Base-by-base conservation (phyloP, 2,113 vertebrate species). In the Eptesicus fuscus region DNA sequence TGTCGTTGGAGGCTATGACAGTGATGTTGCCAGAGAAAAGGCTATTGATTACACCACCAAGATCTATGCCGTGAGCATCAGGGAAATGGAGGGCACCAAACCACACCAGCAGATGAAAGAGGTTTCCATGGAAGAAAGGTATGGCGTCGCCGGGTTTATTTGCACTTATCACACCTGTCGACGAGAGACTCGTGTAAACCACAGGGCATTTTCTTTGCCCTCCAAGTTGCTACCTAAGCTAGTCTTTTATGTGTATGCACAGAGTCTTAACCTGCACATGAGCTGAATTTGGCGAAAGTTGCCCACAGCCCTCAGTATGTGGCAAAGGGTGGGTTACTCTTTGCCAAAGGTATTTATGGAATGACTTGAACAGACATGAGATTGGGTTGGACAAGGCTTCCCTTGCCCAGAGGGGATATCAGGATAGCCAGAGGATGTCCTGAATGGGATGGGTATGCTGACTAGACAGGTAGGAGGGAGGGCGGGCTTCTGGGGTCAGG, bases 71-170 rank as follows among this genome's bases (percentile, higher is more conserved):
- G 98, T 99, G 94, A 99, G 99, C 98, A 99, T 99, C 97, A 98
- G 99, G 94, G 99, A 99, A 93, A 99, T 99, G 99, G 98, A 98
- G 42, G 99, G 99, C 88, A 99, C 99, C 93, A 99, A 99, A 89
- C 99, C 99, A 0, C 99, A 99, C 97, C 99, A 99, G 74, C 99
- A 99, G 96, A 98, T 99, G 97, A 99, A 99, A 79, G 99, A 99
- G 90, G 96, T 98, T 30, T 99, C 98, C 0, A 94, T 97, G 93
- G 99, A 99, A 84, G 99, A 99, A 97, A 99, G 99, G 99, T 99
- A 99, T 98, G 98, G 94, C 74, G 90, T 92, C 37, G 23, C 22
- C 82, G 85, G 87, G 77, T 90, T 61, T 93, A 78, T 47, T 53
- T 61, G 76, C 40, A 4, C 51, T 42, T 32, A 4, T 40, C 9